Evolutionary conservation across 2,888 invertebrate genomes (phyloP).

Genomic region (Oegoconia quadripuncta): DNA sequence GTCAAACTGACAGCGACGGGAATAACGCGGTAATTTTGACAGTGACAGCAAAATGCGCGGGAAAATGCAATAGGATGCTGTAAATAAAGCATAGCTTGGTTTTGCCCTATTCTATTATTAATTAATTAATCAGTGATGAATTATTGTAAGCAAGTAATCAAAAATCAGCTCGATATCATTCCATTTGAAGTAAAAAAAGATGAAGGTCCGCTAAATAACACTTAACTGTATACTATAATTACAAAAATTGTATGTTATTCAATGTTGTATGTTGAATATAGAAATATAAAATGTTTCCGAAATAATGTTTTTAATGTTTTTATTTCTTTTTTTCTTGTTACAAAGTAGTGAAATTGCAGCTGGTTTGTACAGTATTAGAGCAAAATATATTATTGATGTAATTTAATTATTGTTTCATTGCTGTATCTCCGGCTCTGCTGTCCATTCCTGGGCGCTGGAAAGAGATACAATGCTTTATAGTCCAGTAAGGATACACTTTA

Average conservation of each 20-base stretch:
- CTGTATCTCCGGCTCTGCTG: constrained; percentile 16
- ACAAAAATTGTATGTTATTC: constrained; percentile 60
- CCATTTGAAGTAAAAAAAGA: constrained; percentile 43
- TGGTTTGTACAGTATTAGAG: constrained; percentile 68
- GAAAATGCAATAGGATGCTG: constrained; percentile 34
- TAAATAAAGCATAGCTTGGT: constrained; percentile 44
- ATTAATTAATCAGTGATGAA: constrained; percentile 29
- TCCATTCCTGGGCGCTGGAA: too few species aligned
- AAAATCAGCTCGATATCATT: constrained; percentile 73
- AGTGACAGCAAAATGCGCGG: constrained; percentile 17
- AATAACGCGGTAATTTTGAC: neutral
- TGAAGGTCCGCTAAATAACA: constrained; percentile 57
- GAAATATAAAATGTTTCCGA: constrained; percentile 67
- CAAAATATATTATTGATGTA: constrained; percentile 65
- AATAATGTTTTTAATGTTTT: constrained; percentile 49
- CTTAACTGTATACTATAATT: constrained; percentile 40
- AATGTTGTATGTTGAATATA: constrained; percentile 72
- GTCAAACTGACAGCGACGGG: constrained; percentile 22
- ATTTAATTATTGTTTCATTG: constrained; percentile 49
- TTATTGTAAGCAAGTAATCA: constrained; percentile 29
- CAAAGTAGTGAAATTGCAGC: constrained; percentile 48
- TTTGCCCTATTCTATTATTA: constrained; percentile 31
- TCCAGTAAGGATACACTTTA: too few species aligned
- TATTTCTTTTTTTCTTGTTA: constrained; percentile 41
- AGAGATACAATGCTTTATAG: too few species aligned